phyloP scores from a whole-genome alignment of 2,888 invertebrate genomes.

The Epirrita christyi region DNA sequence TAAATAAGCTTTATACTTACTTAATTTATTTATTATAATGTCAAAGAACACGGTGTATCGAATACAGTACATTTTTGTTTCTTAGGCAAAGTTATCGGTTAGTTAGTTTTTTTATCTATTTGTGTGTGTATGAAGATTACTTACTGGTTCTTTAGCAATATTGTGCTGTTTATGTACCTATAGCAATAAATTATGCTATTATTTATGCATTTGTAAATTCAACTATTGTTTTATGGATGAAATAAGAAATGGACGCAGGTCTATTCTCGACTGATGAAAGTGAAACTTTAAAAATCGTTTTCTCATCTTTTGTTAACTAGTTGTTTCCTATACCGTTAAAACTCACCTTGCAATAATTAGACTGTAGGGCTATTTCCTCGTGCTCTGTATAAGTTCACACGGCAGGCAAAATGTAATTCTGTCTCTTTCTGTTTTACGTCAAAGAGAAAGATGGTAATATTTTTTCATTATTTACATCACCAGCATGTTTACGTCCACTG shows the following conservation, averaged over 20 bases:
- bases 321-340: neutral
- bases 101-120: too few relatives aligned
- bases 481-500: too few relatives aligned
- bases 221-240: neutral
- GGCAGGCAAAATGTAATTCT: neutral
- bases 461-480: too few relatives aligned
- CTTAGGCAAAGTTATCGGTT: too few relatives aligned
- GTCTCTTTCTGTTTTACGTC: neutral
- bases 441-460: neutral
- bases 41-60: too few relatives aligned
- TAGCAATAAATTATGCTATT: constrained; percentile 19
- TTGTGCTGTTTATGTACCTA: constrained; percentile 12
- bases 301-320: constrained; percentile 8
- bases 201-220: constrained; percentile 25
- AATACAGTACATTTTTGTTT: neutral
- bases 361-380: neutral
- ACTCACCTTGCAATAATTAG: constrained; percentile 12
- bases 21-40: too few relatives aligned
- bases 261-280: constrained; percentile 1
- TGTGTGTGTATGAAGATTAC: neutral
- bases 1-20: neutral
- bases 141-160: constrained; percentile 13
- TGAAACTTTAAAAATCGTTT: constrained; percentile 1
- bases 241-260: neutral
- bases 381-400: too few relatives aligned